These are phyloP conservation scores for Sebastes minor DNA, from an alignment of 2,797 vertebrate species.

Conservation along the genomic window DNA sequence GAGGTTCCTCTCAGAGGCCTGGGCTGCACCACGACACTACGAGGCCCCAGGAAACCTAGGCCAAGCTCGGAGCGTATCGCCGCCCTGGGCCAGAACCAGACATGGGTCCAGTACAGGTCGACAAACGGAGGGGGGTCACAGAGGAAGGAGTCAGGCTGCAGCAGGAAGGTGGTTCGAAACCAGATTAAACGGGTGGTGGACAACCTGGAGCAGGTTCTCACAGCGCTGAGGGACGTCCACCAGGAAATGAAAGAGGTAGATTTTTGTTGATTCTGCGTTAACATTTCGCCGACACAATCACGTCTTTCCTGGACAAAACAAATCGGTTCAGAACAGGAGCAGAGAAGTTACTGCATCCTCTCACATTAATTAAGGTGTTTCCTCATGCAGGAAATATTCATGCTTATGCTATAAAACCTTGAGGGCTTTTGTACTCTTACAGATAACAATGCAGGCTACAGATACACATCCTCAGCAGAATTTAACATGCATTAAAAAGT, in stretches of 20 bases:
- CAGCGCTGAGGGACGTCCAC: constrained; percentile 81
- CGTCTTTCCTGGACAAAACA: neutral
- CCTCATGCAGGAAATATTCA: constrained; percentile 40
- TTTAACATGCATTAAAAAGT: constrained; percentile 64
- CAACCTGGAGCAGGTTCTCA: constrained; percentile 82
- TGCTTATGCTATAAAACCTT: constrained; percentile 34
- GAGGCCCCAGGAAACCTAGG: constrained; percentile 48
- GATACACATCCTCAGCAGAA: constrained; percentile 67
- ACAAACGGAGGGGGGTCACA: constrained; percentile 9
- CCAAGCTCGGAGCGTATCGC: constrained; percentile 28
- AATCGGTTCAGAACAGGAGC: neutral
- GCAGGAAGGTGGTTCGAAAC: constrained; percentile 74
- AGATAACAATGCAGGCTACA: constrained; percentile 54
- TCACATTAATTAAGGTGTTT: constrained; percentile 25
- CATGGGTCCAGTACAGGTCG: constrained; percentile 29
- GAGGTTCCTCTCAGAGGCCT: constrained; percentile 64
- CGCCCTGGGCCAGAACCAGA: constrained; percentile 48
- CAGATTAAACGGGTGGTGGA: constrained; percentile 82
- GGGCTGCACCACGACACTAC: constrained; percentile 37
- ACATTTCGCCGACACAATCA: neutral
- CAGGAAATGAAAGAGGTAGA: constrained; percentile 87
- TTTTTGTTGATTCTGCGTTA: neutral
- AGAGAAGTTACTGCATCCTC: constrained; percentile 19
- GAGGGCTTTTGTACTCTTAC: constrained; percentile 26
- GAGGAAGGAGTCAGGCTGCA: constrained; percentile 47